Evolutionary conservation across 2,888 invertebrate species (phyloP), one percentile per base, ranked within the genome.

Genomic region (Dermolepida albohirtum): DNA sequence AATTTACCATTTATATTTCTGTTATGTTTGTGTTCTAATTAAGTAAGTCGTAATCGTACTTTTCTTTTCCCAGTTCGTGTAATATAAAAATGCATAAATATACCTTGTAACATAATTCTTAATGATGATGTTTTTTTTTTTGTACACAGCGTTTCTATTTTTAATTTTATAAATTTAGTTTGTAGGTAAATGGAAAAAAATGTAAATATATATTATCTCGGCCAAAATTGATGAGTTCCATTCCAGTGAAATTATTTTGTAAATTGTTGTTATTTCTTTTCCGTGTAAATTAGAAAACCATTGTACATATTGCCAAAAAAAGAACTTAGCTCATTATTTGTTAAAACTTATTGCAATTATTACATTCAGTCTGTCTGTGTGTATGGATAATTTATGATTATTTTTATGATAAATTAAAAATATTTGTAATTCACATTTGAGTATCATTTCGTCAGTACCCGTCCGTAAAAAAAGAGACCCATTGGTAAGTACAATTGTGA

Each of bases 281-380:
- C 57, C 76, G 78, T 80, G 79, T 79, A 79, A 78, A 78, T 76
- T 78, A 77, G 76, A 71, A 72, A 66, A 74, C 74, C 69, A 78
- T 76, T 82, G 82, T 82, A 82, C 79, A 82, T 82, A 82, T 80
- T 81, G 82, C 81, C 81, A 82, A 82, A 80, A n/a, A 80, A 79
- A 77, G 76, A 76, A 77, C 76, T 76, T 80, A 78, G 78, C 76
- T 80, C 76, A 78, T 79, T 80, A 78, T 80, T 81, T 82, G 81
- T 81, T 81, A 77, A 77, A 77, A 71, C 55, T n/a, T 63, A 70
- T 64, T 70, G 76, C 77, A 78, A 75, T 76, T 73, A 76, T 76
- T 77, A 74, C 78, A 78, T 81, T 79, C 76, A 78, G 77, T 80
- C 78, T 80, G 80, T 82, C 79, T 79, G 80, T 81, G 81, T 82